Conservation (phyloP, 2,113 vertebrate species). For the Antidorcas marsupialis region DNA sequence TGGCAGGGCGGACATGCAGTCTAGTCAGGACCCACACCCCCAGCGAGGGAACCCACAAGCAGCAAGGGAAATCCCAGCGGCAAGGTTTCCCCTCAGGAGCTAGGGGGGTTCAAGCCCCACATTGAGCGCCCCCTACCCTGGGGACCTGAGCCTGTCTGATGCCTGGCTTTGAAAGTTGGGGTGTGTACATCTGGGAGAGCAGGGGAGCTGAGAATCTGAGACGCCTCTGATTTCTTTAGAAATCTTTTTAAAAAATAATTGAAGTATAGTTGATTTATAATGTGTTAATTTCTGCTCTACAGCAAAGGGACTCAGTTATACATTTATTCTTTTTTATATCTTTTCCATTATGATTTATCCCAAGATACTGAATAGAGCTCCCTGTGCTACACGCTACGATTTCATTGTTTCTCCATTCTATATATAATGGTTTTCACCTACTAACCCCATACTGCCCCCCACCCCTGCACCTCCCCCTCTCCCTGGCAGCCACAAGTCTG, state of each 20-base stretch:
- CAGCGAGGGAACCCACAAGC: background rate
- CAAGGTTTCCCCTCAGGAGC: background rate
- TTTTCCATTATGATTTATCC: background rate
- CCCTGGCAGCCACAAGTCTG: background rate
- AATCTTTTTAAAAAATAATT: background rate
- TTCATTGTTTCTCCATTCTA: background rate
- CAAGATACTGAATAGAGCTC: background rate
- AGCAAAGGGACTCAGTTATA: background rate
- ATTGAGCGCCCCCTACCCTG: fast-evolving
- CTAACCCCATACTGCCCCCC: background rate
- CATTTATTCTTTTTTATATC: background rate
- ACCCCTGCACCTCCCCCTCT: too few relatives aligned
- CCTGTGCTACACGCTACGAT: background rate
- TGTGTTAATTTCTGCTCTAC: background rate
- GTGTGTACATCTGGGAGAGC: background rate
- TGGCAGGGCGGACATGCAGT: background rate
- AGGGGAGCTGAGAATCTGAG: background rate
- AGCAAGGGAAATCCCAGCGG: background rate
- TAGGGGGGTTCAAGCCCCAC: background rate
- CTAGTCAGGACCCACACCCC: background rate
- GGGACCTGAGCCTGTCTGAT: background rate
- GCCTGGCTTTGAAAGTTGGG: background rate
- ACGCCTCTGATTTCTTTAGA: background rate
- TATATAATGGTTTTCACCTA: background rate
- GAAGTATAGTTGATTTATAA: background rate